Evolutionary conservation across 1,140 invertebrate species (phyloP).

Genomic region (Heliconius congener): DNA sequence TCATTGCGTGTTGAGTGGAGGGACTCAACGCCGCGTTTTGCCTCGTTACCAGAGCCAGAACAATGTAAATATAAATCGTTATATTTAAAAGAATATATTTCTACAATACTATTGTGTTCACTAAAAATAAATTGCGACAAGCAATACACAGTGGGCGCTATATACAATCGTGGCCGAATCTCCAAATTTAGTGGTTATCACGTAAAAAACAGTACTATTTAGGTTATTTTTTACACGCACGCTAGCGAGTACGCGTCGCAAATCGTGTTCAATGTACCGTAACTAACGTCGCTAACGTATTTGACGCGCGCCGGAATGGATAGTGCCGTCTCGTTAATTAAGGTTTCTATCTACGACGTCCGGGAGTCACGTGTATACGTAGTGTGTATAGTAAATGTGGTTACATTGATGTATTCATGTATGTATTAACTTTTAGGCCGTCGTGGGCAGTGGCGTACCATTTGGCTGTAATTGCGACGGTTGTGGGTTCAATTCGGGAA

Average conservation of each 20-base stretch:
- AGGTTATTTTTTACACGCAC: constrained; percentile 21
- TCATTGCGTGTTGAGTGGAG: no score
- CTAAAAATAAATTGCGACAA: background rate
- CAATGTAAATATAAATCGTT: no score
- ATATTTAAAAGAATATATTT: background rate
- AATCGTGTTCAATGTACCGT: constrained; percentile 44
- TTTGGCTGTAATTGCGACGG: no score
- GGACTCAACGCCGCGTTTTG: no score
- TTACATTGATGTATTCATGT: background rate
- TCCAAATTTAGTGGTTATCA: constrained; percentile 21
- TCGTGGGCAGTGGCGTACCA: no score
- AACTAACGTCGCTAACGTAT: constrained; percentile 39
- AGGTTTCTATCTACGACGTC: constrained; percentile 28
- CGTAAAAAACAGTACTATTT: constrained; percentile 16
- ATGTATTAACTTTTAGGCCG: background rate
- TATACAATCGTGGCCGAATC: constrained; percentile 15
- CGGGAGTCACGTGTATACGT: background rate
- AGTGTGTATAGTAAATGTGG: background rate
- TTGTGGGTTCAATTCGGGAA: no score
- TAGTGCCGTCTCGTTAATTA: constrained; percentile 41
- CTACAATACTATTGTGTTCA: background rate
- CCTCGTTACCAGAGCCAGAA: no score
- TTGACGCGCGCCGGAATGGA: constrained; percentile 20
- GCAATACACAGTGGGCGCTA: background rate
- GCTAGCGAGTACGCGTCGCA: constrained; percentile 34